phyloP scores from a whole-genome alignment of 1,140 invertebrate genomes.

The Bombus ignitus region DNA sequence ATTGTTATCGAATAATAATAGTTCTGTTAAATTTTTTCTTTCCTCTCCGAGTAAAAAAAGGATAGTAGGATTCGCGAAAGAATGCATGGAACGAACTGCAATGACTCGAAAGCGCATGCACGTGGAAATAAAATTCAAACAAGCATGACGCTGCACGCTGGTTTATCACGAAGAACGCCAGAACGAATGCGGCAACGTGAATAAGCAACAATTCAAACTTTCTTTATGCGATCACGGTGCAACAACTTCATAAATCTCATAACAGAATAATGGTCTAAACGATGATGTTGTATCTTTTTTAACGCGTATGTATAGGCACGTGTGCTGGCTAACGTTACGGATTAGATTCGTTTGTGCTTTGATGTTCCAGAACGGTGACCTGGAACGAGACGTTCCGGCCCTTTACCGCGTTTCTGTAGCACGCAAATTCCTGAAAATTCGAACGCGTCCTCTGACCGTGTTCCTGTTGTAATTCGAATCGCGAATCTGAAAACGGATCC shows the following conservation, averaged over 20 bases:
- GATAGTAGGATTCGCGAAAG: no score
- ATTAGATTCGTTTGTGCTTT: slow-evolving; percentile 48
- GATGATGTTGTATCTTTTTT: not conserved
- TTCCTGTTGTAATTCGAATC: not conserved
- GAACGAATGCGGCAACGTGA: not conserved
- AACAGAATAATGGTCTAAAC: slow-evolving; percentile 5
- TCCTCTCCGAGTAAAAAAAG: no score
- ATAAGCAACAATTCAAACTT: slow-evolving; percentile 4
- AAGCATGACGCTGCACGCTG: not conserved
- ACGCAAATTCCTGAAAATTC: slow-evolving; percentile 26
- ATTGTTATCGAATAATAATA: no score
- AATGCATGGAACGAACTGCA: not conserved
- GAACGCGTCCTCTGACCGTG: not conserved
- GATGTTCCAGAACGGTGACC: slow-evolving; percentile 38
- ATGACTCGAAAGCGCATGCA: not conserved
- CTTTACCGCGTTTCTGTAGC: no score
- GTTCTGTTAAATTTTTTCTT: no score
- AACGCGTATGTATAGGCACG: not conserved
- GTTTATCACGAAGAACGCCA: not conserved
- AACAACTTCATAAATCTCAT: slow-evolving; percentile 31
- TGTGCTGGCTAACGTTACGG: not conserved
- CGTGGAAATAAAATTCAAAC: not conserved
- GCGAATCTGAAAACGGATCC: not conserved
- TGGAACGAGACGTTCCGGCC: not conserved
- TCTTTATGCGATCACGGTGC: slow-evolving; percentile 4